Percentiles rank a stretch among this genome's conserved stretches.
Evolutionary conservation across 2,113 vertebrate species (phyloP).

Genomic region (Tetrax tetrax): DNA sequence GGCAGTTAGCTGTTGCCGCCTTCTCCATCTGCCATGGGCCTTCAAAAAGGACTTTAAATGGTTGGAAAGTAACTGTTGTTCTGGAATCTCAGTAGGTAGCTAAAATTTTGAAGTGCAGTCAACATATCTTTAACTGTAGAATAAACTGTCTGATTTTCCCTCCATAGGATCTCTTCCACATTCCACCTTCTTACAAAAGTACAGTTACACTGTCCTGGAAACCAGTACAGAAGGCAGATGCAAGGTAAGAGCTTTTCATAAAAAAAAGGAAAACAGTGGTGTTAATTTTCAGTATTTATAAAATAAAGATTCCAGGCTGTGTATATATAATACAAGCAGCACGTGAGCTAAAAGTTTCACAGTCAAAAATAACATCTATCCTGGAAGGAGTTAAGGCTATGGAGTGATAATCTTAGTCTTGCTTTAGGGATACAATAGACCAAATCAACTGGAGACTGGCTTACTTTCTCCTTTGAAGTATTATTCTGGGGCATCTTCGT

Average conservation of each 20-base stretch:
- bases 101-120: neutral
- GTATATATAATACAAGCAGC: neutral
- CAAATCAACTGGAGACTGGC: neutral
- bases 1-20: neutral
- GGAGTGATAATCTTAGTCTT: neutral
- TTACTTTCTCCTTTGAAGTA: neutral
- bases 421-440: neutral
- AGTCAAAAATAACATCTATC: neutral
- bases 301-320: neutral
- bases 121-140: neutral
- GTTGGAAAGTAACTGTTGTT: neutral
- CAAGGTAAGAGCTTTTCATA: slow-evolving; percentile 74
- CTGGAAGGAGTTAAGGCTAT: neutral
- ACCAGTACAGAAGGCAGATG: slow-evolving; percentile 92
- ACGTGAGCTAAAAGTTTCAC: neutral
- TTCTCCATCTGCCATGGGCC: neutral
- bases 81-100: neutral
- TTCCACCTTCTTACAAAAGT: slow-evolving; percentile 98
- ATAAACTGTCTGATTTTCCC: slow-evolving; percentile 30
- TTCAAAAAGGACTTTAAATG: neutral
- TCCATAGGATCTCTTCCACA: slow-evolving; percentile 95
- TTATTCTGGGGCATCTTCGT: neutral
- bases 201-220: slow-evolving; percentile 98
- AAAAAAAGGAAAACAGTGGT: neutral
- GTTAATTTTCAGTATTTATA: neutral